Evolutionary conservation across 2,797 vertebrate genomes (phyloP).

Genomic region (Emys orbicularis): DNA sequence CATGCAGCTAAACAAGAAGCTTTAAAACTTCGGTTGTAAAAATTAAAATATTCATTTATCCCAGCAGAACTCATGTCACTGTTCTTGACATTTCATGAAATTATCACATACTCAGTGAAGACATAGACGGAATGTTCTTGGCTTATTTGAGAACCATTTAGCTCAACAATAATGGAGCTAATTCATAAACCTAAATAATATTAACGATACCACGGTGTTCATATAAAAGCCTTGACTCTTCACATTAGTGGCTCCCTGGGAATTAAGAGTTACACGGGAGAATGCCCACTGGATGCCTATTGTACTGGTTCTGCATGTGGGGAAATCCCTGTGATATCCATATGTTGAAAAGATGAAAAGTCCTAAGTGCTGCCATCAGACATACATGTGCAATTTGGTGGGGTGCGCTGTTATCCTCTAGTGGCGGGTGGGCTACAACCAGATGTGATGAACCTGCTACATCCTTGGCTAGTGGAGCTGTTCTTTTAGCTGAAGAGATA

Average conservation of each 20-base stretch:
- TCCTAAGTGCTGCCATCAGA: not conserved
- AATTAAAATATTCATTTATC: not conserved
- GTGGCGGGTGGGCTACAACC: not conserved
- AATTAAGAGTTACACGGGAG: not conserved
- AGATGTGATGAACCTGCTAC: not conserved
- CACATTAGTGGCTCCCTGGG: not conserved
- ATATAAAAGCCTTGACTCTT: conserved; percentile 3
- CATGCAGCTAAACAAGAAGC: not conserved
- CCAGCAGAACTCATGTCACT: conserved; percentile 3
- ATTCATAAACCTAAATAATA: conserved; percentile 4
- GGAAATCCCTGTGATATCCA: not conserved
- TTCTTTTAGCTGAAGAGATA: not conserved
- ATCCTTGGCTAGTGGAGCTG: not conserved
- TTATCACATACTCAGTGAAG: not conserved
- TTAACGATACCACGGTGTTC: not conserved
- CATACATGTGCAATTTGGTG: fast-evolving
- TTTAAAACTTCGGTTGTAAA: not conserved
- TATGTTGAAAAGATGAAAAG: not conserved
- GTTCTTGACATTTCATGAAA: conserved; percentile 54
- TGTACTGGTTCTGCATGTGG: not conserved
- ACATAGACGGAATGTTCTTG: not conserved
- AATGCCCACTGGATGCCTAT: fast-evolving
- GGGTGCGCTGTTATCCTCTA: fast-evolving
- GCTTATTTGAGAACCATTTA: conserved; percentile 62
- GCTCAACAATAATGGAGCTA: conserved; percentile 27